A percentile compares a stretch with the other conserved stretches of the same genome.
Conservation (phyloP, 2,797 vertebrate species). For the Odontamblyopus rebecca region DNA sequence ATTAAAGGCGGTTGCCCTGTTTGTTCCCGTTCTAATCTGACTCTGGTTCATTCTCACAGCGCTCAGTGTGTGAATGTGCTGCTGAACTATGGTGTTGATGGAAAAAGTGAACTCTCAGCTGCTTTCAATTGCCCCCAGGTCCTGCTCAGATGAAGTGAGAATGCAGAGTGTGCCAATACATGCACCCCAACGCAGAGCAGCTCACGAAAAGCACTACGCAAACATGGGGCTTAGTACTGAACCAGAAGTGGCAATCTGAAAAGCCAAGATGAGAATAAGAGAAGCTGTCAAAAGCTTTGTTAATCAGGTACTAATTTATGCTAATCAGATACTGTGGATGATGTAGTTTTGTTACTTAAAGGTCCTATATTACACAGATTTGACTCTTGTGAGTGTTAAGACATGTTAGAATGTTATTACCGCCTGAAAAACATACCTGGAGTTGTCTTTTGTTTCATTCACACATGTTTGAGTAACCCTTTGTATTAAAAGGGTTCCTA, state of each 20-base stretch:
- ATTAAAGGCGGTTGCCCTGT: not conserved
- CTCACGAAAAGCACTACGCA: not conserved
- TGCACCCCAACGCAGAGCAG: not conserved
- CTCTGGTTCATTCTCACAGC: not conserved
- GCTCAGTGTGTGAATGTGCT: not conserved
- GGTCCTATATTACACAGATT: no score
- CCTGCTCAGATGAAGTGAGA: not conserved
- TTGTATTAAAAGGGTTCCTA: no score
- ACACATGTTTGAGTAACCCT: no score
- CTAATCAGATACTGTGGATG: no score
- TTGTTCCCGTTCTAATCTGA: not conserved
- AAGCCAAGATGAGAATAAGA: not conserved
- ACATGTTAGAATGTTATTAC: no score
- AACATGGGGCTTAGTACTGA: not conserved
- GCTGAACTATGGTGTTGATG: slow-evolving; percentile 1
- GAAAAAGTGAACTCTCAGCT: not conserved
- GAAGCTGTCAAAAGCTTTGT: no score
- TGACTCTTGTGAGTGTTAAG: no score
- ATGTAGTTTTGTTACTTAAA: no score
- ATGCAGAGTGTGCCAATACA: not conserved
- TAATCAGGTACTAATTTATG: no score
- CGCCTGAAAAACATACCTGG: no score
- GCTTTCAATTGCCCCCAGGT: slow-evolving; percentile 2
- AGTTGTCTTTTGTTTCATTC: no score
- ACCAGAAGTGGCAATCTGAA: not conserved